These are phyloP conservation scores for Aphelinus atriplicis DNA, from an alignment of 1,140 invertebrate species.

Conservation along the genomic window DNA sequence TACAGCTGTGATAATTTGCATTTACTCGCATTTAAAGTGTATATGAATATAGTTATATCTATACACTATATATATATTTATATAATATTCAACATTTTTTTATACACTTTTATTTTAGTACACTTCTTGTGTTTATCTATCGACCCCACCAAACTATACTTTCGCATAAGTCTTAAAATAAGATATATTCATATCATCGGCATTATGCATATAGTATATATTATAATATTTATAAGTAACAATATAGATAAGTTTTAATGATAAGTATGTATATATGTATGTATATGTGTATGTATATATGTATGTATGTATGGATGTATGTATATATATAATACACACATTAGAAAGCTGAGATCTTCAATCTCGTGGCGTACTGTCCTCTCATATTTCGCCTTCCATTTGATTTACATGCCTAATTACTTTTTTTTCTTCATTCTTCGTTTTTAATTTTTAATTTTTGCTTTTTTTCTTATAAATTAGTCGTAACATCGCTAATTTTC, in stretches of 20 bases:
- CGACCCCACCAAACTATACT: slow-evolving; percentile 50
- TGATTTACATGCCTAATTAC: neutral
- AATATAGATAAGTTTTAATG: slow-evolving; percentile 48
- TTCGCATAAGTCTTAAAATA: slow-evolving; percentile 56
- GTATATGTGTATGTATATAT: slow-evolving; percentile 37
- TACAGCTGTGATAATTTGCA: slow-evolving; percentile 28
- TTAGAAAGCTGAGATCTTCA: slow-evolving; percentile 46
- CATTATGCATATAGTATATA: slow-evolving; percentile 49
- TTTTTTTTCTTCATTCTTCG: too few species aligned
- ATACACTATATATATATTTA: slow-evolving; percentile 33
- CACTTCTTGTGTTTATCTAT: slow-evolving; percentile 45
- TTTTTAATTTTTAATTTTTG: too few species aligned
- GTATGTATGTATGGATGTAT: slow-evolving; percentile 24
- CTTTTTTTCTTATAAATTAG: too few species aligned
- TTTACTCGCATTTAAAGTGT: slow-evolving; percentile 16
- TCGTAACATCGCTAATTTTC: too few species aligned
- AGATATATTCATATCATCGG: slow-evolving; percentile 51
- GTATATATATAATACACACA: slow-evolving; percentile 3
- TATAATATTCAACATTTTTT: slow-evolving; percentile 51
- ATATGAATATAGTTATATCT: slow-evolving; percentile 38
- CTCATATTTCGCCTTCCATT: neutral
- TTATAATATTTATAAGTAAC: slow-evolving; percentile 50
- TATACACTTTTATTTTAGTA: slow-evolving; percentile 44
- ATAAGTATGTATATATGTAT: slow-evolving; percentile 42
- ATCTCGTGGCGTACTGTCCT: slow-evolving; percentile 37